Base-by-base conservation (phyloP, 2,113 vertebrate genomes). In the Myrmecobius fasciatus region DNA sequence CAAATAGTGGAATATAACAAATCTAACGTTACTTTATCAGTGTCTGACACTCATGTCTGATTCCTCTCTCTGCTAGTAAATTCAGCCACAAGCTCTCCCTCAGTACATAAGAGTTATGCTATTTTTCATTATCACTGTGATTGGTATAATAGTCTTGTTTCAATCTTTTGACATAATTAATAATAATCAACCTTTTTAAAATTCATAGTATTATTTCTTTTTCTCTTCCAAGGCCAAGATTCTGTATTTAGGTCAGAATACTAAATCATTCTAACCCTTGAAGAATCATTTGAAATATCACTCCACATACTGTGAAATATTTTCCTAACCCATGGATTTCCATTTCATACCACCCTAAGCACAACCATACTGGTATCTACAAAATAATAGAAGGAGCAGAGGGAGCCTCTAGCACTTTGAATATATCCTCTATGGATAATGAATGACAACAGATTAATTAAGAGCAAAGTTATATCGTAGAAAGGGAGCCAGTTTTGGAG, bases 21-120 rank as follows among this genome's bases (percentile, higher is more conserved):
- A 94, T 91, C 89, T 88, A 91, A 88, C 31, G 46, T 88, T 93
- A 47, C 22, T n/a, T 92, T 97, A 96, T 95, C 94, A 92, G 89
- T 89, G n/a, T 53, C 91, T 95, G 92, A 95, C 54, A 93, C 26
- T 25, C 49, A 93, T 43, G 92, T 89, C 46, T 54, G 91, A 43
- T 26, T 95, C 83, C 49, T 92, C 51, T 92, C 94, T 90, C 54
- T 89, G 53, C 91, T 94, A 90, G 0, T 56, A 9, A n/a, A 51
- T 8, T 95, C 60, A 91, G 17, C 25, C 5, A n/a, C 25, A 93
- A 25, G 54, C 25, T 60, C 48, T 93, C 49, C 48, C 89, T 46
- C 25, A 83, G 92, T 91, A 92, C 4, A 43, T 28, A 92, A 43
- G 11, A 75, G 28, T 93, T 52, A 89, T 51, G 7, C 4, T 92